Evolutionary conservation across 2,113 vertebrate genomes (phyloP), one percentile per base, ranked within the genome.

Genomic region (Ceyx cyanopectus): DNA sequence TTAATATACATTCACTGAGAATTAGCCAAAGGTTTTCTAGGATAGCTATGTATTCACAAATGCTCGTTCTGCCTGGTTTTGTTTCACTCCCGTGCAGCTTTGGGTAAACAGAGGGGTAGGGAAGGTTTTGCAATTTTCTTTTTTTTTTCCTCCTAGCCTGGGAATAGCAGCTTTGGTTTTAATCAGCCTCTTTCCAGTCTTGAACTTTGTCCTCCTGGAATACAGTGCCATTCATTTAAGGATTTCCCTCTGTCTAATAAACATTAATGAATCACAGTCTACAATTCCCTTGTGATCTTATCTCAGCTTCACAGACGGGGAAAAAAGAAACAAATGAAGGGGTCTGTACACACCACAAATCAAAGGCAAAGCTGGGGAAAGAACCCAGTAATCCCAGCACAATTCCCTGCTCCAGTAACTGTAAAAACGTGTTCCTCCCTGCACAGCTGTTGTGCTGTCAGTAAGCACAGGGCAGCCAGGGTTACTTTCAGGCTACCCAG

Each of bases 231-330:
- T 89, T 96, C 87, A 91, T 80, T 73, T 46, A 70, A 81, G 84
- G 92, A 89, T 93, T 94, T 95, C 89, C 89, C 91, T 81, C 91
- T 34, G 74, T 26, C 89, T 96, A 93, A 95, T 94, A 95, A 92
- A 80, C 89, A 80, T 87, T 82, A 96, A 95, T 93, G 89, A 93
- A 74, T 68, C 81, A 12, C 91, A 10, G 78, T 68, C 92, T 13
- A 51, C 60, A 80, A 60, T 72, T 60, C 95, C 94, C 91, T 67
- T 10, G 92, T 67, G 92, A 92, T 91, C 85, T 91, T 96, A 95
- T 93, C 92, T 85, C 63, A 6, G 60, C 80, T 80, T 80, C 89
- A 48, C 95, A 95, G 92, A 93, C 74, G 87, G 92, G 88, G 46
- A 82, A 92, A 96, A 80, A 91, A 95, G 87, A 80, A 70, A 80